These are phyloP conservation scores for Synanthedon formicaeformis DNA, from an alignment of 2,888 invertebrate genomes.

Conservation along the genomic window DNA sequence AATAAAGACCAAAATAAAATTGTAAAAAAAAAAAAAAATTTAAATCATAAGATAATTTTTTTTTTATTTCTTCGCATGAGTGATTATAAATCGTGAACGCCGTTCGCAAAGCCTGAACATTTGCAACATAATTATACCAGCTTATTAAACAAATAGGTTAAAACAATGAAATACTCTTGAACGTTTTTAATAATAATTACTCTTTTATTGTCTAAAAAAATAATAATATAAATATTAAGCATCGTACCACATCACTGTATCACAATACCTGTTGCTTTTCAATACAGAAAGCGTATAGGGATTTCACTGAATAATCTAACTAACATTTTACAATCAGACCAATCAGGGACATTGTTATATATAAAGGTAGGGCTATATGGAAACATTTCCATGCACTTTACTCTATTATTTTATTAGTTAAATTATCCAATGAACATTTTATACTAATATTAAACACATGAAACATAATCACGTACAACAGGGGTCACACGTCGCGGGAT, in stretches of 20 bases:
- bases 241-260: constrained; percentile 56
- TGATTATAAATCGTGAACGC: background rate
- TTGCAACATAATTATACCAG: constrained; percentile 3
- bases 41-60: too few relatives aligned
- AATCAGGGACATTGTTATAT: too few relatives aligned
- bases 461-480: background rate
- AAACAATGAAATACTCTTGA: constrained; percentile 53
- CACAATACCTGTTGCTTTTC: constrained; percentile 53
- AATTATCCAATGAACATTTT: background rate
- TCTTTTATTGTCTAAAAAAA: constrained; percentile 59
- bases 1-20: too few relatives aligned
- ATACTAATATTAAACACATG: background rate
- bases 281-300: constrained; percentile 32
- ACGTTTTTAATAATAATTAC: constrained; percentile 43
- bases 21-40: too few relatives aligned
- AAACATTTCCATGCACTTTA: too few relatives aligned
- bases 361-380: too few relatives aligned
- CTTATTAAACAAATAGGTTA: constrained; percentile 21
- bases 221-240: constrained; percentile 56
- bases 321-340: constrained; percentile 6
- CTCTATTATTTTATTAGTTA: background rate
- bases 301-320: constrained; percentile 37
- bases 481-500: background rate
- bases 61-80: too few relatives aligned
- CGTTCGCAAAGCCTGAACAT: constrained; percentile 18